phyloP scores from a whole-genome alignment of 1,140 invertebrate species.

The Orchesella cincta region DNA sequence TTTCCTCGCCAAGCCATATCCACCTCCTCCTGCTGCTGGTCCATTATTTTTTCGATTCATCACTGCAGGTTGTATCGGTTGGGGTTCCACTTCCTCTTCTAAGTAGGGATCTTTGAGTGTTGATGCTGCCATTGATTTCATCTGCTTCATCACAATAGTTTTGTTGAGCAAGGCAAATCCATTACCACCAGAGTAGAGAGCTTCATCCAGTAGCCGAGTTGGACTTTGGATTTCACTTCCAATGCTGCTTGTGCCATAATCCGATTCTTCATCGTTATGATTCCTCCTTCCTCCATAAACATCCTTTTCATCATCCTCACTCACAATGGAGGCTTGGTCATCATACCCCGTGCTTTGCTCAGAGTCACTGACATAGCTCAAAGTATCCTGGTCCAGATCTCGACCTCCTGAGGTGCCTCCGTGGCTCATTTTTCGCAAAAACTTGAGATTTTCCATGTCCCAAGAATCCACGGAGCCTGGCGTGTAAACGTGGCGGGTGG shows the following conservation, averaged over 20 bases:
- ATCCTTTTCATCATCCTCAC: not conserved
- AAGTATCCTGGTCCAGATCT: not conserved
- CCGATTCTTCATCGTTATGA: not conserved
- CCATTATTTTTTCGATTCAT: not conserved
- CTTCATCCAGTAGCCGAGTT: not conserved
- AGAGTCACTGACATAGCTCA: constrained; percentile 37
- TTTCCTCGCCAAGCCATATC: not conserved
- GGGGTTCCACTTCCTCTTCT: not conserved
- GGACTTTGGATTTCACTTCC: not conserved
- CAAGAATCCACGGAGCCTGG: constrained; percentile 45
- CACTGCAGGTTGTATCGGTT: not conserved
- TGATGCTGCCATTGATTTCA: constrained; percentile 8
- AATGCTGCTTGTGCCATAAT: not conserved
- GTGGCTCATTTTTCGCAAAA: constrained; percentile 41
- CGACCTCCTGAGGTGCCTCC: not conserved
- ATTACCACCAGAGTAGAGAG: constrained; percentile 6
- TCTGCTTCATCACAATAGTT: constrained; percentile 17
- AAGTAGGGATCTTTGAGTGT: not conserved
- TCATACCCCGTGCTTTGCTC: not conserved
- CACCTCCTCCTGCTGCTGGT: not conserved
- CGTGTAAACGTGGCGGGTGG: constrained; percentile 27
- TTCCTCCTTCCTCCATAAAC: not conserved
- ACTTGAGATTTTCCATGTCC: constrained; percentile 50
- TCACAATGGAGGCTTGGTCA: not conserved
- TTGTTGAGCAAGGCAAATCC: constrained; percentile 25